phyloP scores from a whole-genome alignment of 2,888 invertebrate genomes.

The Habroteleia sp. region DNA sequence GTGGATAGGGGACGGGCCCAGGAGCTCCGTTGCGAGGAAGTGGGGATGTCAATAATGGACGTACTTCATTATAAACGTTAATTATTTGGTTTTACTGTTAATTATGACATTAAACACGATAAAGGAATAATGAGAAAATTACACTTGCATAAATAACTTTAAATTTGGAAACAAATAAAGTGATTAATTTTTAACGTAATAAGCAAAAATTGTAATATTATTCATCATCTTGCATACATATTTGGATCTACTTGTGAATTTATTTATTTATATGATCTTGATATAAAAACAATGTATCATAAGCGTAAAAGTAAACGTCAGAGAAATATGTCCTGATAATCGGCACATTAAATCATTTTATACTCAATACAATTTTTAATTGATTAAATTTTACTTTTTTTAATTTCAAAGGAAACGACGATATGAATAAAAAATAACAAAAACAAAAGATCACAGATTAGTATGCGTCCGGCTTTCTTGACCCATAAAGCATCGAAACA shows the following conservation, averaged over 20 bases:
- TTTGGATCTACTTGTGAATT: too few relatives aligned
- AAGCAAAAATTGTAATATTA: too few relatives aligned
- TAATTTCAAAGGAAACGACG: slow-evolving; percentile 34
- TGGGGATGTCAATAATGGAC: slow-evolving; percentile 75
- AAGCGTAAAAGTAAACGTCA: too few relatives aligned
- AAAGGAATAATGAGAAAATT: slow-evolving; percentile 2
- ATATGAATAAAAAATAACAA: slow-evolving; percentile 37
- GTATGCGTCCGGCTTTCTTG: slow-evolving; percentile 67
- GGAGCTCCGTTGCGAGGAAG: slow-evolving; percentile 58
- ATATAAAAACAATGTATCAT: too few relatives aligned
- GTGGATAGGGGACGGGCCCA: slow-evolving; percentile 67
- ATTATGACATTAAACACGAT: slow-evolving; percentile 37
- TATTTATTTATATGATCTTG: too few relatives aligned
- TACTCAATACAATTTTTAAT: slow-evolving; percentile 22
- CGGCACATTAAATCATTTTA: slow-evolving; percentile 13
- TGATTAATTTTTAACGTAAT: too few relatives aligned
- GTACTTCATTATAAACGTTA: slow-evolving; percentile 62
- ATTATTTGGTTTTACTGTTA: slow-evolving; percentile 30
- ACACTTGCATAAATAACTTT: slow-evolving; percentile 7
- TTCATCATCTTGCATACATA: too few relatives aligned
- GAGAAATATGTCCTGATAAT: too few relatives aligned
- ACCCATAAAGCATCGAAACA: slow-evolving; percentile 75
- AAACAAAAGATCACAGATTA: slow-evolving; percentile 51
- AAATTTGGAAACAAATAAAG: background rate
- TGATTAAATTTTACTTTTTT: slow-evolving; percentile 45